Evolutionary conservation across 2,888 invertebrate species (phyloP), one percentile per base, ranked within the genome.

Genomic region (Amiota minor): DNA sequence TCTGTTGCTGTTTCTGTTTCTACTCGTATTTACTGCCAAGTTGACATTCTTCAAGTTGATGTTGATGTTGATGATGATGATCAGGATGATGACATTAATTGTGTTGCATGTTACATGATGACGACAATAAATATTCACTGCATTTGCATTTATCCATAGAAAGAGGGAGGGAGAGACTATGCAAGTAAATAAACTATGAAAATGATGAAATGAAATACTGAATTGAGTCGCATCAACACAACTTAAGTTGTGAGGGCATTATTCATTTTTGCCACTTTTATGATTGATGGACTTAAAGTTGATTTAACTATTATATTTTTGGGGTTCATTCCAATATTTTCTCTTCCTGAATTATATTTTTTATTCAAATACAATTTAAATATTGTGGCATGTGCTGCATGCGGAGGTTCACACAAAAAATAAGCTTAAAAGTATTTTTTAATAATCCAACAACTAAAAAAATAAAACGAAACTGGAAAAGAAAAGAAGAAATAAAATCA

Each of bases 241-340:
- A 1, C 53, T 53, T 53, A 14, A 53, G 16, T 53, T 53, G 16
- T 16, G 56, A 9, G 56, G 56, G 18, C 56, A 11, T 59, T 59
- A 20, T 59, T 59, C 18, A 6, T 16, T 16, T 16, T 18, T 18
- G 20, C 56, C 16, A 56, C 11, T 59, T 59, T 59, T 6, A 18
- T 68, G 67, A 68, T 68, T 68, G 67, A 68, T 68, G 67, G 49
- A 53, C 14, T 16, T 53, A n/a, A 68, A 68, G 67, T 16, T 53
- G n/a, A 16, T n/a, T n/a, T 12, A 11, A 20, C 18, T 20, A 16
- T 10, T 20, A 59, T 59, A 16, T n/a, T 56, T 16, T 4, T 20
- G 56, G 6, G 6, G 4, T 35, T 4, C 35, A 35, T 6, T 35
- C 2, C 6, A 35, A 0, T 59, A 10, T n/a, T 56, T 53, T 53